These are phyloP conservation scores for Lynx canadensis DNA, from an alignment of 2,113 vertebrate genomes.

Conservation along the genomic window DNA sequence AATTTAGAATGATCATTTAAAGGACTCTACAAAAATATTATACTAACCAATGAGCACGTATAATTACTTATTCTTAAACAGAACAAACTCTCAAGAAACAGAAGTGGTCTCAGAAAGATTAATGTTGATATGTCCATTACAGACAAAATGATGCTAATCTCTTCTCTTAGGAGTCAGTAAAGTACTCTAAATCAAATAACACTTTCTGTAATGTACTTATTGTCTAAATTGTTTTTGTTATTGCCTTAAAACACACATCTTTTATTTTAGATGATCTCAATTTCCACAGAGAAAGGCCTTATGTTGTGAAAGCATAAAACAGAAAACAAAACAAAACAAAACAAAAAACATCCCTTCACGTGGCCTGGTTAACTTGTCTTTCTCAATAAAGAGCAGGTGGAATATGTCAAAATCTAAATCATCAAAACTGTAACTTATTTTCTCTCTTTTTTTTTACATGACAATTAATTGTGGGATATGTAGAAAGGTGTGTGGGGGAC, in stretches of 20 bases:
- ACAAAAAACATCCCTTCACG: not conserved
- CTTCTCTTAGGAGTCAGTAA: slow-evolving; percentile 11
- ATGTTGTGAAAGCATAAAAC: not conserved
- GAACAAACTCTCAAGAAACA: slow-evolving; percentile 37
- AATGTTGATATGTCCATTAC: not conserved
- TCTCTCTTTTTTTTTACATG: not conserved
- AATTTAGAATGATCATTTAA: slow-evolving; percentile 23
- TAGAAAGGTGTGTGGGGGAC: accelerated
- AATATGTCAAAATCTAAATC: slow-evolving; percentile 31
- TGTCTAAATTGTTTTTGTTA: slow-evolving; percentile 38
- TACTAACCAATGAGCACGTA: not conserved
- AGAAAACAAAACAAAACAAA: not conserved
- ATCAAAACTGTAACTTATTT: not conserved
- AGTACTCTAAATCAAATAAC: slow-evolving; percentile 39
- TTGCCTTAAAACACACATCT: not conserved
- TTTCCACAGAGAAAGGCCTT: not conserved
- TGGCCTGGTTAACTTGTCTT: not conserved
- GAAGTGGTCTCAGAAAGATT: slow-evolving; percentile 29
- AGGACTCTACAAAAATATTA: slow-evolving; percentile 31
- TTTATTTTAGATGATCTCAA: slow-evolving; percentile 47
- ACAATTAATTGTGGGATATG: not conserved
- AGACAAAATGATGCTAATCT: slow-evolving; percentile 36
- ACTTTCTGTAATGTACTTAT: not conserved
- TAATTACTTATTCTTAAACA: slow-evolving; percentile 34
- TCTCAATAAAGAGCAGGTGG: not conserved